Conservation (phyloP, 64 coral and sea anemone genomes). For the Astreopora myriophthalma region DNA sequence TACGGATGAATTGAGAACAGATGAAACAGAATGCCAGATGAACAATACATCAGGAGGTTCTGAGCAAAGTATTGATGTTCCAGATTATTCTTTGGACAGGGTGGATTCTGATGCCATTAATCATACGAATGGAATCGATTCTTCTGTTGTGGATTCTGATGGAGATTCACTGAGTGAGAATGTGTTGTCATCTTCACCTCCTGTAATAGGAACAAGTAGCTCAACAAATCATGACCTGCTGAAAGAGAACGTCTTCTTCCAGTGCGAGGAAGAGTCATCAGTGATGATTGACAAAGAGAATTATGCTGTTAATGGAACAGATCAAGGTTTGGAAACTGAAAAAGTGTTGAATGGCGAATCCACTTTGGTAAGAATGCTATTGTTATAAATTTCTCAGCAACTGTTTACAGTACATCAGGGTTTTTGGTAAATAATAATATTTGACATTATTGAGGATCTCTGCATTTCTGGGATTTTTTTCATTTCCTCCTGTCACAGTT, state of each 20-base stretch:
- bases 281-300: not conserved
- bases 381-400: not conserved
- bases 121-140: not conserved
- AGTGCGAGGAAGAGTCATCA: not conserved
- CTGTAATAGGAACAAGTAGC: not conserved
- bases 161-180: not conserved
- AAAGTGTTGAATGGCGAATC: not conserved
- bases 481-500: too few species aligned
- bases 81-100: not conserved
- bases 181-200: not conserved
- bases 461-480: too few species aligned
- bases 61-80: not conserved
- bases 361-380: not conserved
- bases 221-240: not conserved
- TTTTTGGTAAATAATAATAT: too few species aligned
- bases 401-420: too few species aligned
- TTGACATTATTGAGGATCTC: too few species aligned
- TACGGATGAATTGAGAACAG: not conserved
- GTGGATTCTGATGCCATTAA: not conserved
- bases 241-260: not conserved
- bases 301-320: not conserved
- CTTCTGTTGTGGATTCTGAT: not conserved
- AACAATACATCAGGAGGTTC: not conserved
- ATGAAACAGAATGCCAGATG: not conserved
- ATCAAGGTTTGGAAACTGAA: constrained; percentile 8